Evolutionary conservation across 35 echinoderm and acorn worm genomes (phyloP), one percentile per base, ranked within the genome.

Genomic region (Eucidaris tribuloides): DNA sequence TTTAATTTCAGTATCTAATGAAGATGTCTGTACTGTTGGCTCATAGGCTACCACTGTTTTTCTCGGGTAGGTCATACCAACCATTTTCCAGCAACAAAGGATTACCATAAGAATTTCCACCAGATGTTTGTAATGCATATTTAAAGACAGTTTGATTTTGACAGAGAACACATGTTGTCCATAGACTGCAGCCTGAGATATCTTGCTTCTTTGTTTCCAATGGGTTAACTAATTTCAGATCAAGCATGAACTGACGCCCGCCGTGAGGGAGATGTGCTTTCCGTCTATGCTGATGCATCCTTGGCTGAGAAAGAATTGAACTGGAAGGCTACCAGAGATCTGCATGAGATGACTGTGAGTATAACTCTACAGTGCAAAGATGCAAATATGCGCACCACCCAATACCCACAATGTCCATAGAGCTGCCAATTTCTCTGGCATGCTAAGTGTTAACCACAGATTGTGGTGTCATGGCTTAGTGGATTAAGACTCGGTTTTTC

Each of bases 311-410:
- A 83, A 50, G 96, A 99, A 30, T 58, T 99, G n/a, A 62, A 80
- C 1, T 99, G 96, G 96, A 99, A 90, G 71, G 86, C 96, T 28
- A 68, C 72, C 0, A 82, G 96, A 87, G 87, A 46, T 33, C 60
- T 99, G 28, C 82, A 99, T 52, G 84, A 87, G 58, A 99, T 99
- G 90, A n/a, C n/a, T 93, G 96, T 99, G 85, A 93, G 96, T 92
- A 65, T 4, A n/a, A n/a, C n/a, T n/a, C n/a, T n/a, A n/a, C n/a
- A n/a, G n/a, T n/a, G n/a, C n/a, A n/a, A n/a, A n/a, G n/a, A n/a
- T n/a, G n/a, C n/a, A n/a, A n/a, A n/a, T n/a, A n/a, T n/a, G n/a
- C n/a, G n/a, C n/a, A n/a, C n/a, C n/a, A n/a, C n/a, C n/a, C n/a
- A n/a, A n/a, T n/a, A n/a, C n/a, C n/a, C n/a, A n/a, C n/a, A n/a